These are phyloP conservation scores for Patella depressa DNA, from an alignment of 2,888 invertebrate species.

Conservation along the genomic window DNA sequence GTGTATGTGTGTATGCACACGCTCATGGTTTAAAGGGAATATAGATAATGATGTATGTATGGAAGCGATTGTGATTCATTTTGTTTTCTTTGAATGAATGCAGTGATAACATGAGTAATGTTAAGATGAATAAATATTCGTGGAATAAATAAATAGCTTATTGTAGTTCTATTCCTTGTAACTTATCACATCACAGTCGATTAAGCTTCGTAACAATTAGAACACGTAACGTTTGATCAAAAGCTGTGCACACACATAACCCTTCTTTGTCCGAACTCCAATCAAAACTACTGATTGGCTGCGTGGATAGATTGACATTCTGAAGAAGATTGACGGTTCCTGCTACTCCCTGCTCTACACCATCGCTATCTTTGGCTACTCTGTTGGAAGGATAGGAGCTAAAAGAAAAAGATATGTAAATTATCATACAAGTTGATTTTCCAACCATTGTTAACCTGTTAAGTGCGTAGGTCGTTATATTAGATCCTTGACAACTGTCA, in stretches of 20 bases:
- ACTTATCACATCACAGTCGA: conserved; percentile 40
- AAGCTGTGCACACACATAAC: conserved; percentile 88
- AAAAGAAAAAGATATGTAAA: conserved; percentile 49
- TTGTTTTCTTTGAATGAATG: too few species aligned
- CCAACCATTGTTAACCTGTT: too few species aligned
- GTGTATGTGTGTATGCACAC: too few species aligned
- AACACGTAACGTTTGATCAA: conserved; percentile 91
- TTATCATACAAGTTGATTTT: too few species aligned
- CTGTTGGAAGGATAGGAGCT: conserved; percentile 87
- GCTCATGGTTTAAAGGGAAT: too few species aligned
- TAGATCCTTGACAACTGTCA: too few species aligned
- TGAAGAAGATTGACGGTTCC: conserved; percentile 85
- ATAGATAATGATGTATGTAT: too few species aligned
- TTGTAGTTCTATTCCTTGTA: too few species aligned
- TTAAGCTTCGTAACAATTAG: conserved; percentile 87
- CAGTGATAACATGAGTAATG: too few species aligned
- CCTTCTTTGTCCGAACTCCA: conserved; percentile 94
- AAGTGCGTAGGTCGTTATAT: too few species aligned
- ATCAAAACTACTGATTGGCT: conserved; percentile 90
- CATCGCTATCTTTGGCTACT: conserved; percentile 80
- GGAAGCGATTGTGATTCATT: too few species aligned
- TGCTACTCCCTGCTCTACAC: conserved; percentile 81
- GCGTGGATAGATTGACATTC: conserved; percentile 85
- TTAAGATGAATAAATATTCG: background rate
- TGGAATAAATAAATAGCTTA: background rate